phyloP scores from a whole-genome alignment of 2,888 invertebrate genomes.

The Tetropium fuscum region DNA sequence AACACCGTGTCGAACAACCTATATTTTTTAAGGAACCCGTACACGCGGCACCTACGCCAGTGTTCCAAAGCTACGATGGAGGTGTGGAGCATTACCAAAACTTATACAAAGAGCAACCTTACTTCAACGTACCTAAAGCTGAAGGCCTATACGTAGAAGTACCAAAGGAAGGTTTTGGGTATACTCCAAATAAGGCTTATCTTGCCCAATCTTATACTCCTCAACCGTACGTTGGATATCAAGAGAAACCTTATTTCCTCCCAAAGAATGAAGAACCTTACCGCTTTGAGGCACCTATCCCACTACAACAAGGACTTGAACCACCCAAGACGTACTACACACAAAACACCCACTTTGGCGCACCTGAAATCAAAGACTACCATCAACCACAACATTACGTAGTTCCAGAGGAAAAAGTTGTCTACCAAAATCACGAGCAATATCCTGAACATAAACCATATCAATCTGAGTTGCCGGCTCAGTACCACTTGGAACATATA shows the following conservation, averaged over 20 bases:
- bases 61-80: constrained; percentile 51
- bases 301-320: background rate
- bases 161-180: constrained; percentile 16
- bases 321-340: background rate
- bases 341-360: background rate
- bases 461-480: background rate
- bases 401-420: background rate
- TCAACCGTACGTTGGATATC: background rate
- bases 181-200: background rate
- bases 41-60: constrained; percentile 16
- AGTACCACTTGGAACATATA: constrained; percentile 13
- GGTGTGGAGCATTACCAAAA: constrained; percentile 45
- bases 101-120: constrained; percentile 15
- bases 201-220: background rate
- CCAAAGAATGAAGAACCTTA: background rate
- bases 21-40: constrained; percentile 9
- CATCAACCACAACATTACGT: background rate
- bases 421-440: constrained; percentile 4
- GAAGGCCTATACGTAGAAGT: constrained; percentile 14
- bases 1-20: constrained; percentile 2
- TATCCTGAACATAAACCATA: constrained; percentile 5
- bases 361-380: background rate
- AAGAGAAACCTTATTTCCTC: background rate
- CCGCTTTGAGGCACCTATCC: background rate
- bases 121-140: constrained; percentile 23